phyloP scores from a whole-genome alignment of 2,113 vertebrate species.

The Corythaixoides concolor region DNA sequence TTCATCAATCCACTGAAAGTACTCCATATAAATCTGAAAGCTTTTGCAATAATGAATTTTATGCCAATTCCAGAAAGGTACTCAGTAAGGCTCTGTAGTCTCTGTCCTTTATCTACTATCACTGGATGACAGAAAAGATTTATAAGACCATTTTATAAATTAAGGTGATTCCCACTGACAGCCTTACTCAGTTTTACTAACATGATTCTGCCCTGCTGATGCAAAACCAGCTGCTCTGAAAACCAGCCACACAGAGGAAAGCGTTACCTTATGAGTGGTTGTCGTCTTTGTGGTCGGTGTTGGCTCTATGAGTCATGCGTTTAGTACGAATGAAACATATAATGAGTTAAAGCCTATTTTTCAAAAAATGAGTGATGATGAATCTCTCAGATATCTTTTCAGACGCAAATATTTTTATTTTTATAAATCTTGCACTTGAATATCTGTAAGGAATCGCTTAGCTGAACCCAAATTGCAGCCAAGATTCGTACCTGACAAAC shows the following conservation, averaged over 20 bases:
- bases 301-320: not conserved
- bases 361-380: not conserved
- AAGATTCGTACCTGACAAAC: not conserved
- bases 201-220: not conserved
- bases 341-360: not conserved
- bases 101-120: not conserved
- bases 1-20: not conserved
- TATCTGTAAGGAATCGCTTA: not conserved
- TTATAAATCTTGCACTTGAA: not conserved
- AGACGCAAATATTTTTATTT: not conserved
- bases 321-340: not conserved
- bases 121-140: not conserved
- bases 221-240: not conserved
- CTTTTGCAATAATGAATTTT: not conserved
- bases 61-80: not conserved
- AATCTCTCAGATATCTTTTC: not conserved
- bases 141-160: not conserved
- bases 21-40: not conserved
- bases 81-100: not conserved
- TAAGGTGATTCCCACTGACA: not conserved
- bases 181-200: not conserved
- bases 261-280: not conserved
- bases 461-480: not conserved
- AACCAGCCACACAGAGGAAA: not conserved
- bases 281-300: not conserved